Evolutionary conservation across 2,888 invertebrate genomes (phyloP).

Genomic region (Tridacna crocea): DNA sequence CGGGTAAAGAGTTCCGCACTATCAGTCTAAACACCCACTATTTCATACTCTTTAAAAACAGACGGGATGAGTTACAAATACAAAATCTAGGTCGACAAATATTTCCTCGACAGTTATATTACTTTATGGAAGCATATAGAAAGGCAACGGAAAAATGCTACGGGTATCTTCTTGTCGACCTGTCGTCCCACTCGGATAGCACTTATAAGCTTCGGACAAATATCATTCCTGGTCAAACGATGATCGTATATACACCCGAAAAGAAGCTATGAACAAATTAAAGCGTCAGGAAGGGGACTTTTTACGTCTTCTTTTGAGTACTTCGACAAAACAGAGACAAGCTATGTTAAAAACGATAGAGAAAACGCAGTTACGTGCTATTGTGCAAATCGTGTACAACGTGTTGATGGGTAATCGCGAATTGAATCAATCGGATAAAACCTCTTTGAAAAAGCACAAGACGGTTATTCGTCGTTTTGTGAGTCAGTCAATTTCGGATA

Average conservation of each 20-base stretch:
- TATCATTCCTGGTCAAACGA: constrained; percentile 45
- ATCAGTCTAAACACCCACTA: constrained; percentile 36
- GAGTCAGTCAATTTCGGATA: constrained; percentile 17
- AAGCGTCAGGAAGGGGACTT: constrained; percentile 34
- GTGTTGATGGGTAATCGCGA: constrained; percentile 14
- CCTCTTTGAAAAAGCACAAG: constrained; percentile 23
- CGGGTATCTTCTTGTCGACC: constrained; percentile 39
- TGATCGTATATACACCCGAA: constrained; percentile 40
- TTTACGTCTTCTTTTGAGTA: constrained; percentile 32
- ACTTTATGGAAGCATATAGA: constrained; percentile 53
- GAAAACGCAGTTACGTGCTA: constrained; percentile 32
- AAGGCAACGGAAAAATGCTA: constrained; percentile 33
- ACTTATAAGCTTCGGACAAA: constrained; percentile 35
- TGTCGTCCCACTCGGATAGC: constrained; percentile 37
- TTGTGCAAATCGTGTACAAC: constrained; percentile 38
- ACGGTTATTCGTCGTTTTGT: constrained; percentile 35
- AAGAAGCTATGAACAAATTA: constrained; percentile 21
- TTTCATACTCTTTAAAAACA: constrained; percentile 47
- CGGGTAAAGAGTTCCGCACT: constrained; percentile 12
- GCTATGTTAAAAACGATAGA: constrained; percentile 36
- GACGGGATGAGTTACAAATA: constrained; percentile 49
- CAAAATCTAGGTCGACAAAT: constrained; percentile 51
- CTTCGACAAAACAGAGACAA: constrained; percentile 33
- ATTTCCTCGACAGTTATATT: constrained; percentile 43
- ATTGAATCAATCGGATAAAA: constrained; percentile 23